These are phyloP conservation scores for Callyntrura sp. DNA, from an alignment of 2,888 invertebrate genomes.

Conservation along the genomic window DNA sequence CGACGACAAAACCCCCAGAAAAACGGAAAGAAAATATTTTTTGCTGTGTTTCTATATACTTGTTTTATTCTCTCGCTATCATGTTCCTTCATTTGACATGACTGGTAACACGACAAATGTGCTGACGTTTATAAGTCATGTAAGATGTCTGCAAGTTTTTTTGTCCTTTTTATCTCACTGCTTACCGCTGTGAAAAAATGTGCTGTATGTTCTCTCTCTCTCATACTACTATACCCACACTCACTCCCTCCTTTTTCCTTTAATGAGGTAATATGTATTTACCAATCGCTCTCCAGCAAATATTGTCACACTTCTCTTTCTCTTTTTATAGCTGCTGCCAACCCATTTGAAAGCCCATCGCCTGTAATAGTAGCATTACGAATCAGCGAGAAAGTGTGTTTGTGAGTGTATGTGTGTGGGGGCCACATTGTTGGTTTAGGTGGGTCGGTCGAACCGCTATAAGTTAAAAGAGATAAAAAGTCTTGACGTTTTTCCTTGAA, in stretches of 20 bases:
- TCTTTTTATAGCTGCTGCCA: not conserved
- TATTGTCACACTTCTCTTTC: constrained; percentile 58
- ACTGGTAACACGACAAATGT: constrained; percentile 66
- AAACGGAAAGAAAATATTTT: constrained; percentile 27
- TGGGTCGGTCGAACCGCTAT: constrained; percentile 6
- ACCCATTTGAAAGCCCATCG: not conserved
- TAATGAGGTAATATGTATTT: constrained; percentile 75
- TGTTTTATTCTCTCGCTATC: constrained; percentile 8
- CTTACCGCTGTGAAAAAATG: constrained; percentile 47
- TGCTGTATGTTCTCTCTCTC: not conserved
- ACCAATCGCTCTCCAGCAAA: constrained; percentile 58
- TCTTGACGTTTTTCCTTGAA: not conserved
- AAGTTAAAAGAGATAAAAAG: constrained; percentile 13
- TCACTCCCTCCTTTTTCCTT: constrained; percentile 57
- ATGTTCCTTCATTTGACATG: constrained; percentile 56
- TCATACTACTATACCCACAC: constrained; percentile 22
- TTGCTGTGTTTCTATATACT: not conserved
- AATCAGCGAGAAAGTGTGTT: constrained; percentile 25
- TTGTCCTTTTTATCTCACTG: not conserved
- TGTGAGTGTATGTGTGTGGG: not conserved
- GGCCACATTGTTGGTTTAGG: constrained; percentile 19
- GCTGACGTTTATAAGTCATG: constrained; percentile 70
- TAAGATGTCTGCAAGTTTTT: constrained; percentile 57
- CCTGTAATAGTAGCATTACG: constrained; percentile 18
- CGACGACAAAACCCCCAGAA: not conserved